phyloP scores from a whole-genome alignment of 1,140 invertebrate species.

The Pantala flavescens region DNA sequence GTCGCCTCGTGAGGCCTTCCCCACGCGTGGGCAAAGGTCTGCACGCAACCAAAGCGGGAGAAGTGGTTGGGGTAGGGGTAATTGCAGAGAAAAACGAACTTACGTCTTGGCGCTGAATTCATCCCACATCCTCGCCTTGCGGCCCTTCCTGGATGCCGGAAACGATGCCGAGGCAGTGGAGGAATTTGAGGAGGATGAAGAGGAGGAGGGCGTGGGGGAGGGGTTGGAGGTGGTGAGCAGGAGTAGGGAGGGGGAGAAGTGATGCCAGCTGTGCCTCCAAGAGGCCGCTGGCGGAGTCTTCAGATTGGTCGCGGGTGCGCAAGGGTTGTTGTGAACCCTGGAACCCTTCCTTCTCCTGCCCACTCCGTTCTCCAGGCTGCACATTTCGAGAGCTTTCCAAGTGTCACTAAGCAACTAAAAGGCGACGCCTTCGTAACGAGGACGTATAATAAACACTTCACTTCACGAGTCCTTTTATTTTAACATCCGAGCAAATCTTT shows the following conservation, averaged over 20 bases:
- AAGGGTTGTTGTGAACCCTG: slow-evolving; percentile 12
- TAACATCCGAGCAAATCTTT: too few species aligned
- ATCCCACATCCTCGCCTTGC: slow-evolving; percentile 1
- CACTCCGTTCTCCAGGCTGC: slow-evolving; percentile 14
- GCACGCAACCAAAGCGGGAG: too few species aligned
- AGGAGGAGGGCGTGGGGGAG: background rate
- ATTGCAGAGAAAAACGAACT: background rate
- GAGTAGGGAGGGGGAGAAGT: slow-evolving; percentile 21
- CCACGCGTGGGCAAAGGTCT: too few species aligned
- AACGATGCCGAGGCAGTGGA: slow-evolving; percentile 12
- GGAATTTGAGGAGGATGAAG: background rate
- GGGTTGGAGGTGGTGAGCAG: slow-evolving; percentile 1
- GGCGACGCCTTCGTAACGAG: too few species aligned
- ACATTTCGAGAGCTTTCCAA: background rate
- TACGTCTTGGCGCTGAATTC: background rate
- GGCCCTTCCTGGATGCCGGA: background rate
- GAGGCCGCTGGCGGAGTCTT: slow-evolving; percentile 5
- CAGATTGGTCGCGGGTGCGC: background rate
- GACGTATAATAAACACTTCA: too few species aligned
- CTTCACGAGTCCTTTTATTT: too few species aligned
- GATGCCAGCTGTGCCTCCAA: slow-evolving; percentile 22
- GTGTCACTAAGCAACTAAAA: too few species aligned
- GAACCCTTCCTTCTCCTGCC: background rate
- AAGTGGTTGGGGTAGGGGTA: too few species aligned
- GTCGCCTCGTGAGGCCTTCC: too few species aligned